A percentile compares a stretch with the other conserved stretches of the same genome.
Conservation (phyloP, 1,140 invertebrate species). For the Cyrtorhinus lividipennis region DNA sequence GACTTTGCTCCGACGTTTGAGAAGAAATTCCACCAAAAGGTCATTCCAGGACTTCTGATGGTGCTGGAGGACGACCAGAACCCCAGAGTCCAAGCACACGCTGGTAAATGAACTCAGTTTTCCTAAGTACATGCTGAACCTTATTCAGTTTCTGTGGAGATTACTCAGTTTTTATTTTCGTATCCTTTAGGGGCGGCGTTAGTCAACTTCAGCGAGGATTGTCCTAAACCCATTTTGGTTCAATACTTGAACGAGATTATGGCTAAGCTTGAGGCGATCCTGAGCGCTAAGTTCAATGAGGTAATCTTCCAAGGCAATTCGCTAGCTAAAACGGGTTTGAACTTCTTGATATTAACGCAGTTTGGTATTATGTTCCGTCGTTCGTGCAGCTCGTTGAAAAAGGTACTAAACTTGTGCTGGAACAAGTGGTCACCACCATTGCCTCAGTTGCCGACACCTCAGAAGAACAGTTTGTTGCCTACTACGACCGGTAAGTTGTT, state of each 20-base stretch:
- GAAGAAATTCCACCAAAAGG: conserved; percentile 92
- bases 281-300: conserved; percentile 88
- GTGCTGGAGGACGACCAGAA: conserved; percentile 81
- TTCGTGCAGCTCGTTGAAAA: conserved; percentile 60
- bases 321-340: too few relatives aligned
- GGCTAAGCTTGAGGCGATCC: conserved; percentile 75
- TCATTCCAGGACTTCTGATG: conserved; percentile 77
- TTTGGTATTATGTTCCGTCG: conserved; percentile 1
- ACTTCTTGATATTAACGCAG: too few relatives aligned
- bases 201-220: conserved; percentile 98
- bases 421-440: conserved; percentile 95
- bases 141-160: neutral
- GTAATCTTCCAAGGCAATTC: too few relatives aligned
- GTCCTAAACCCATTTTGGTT: conserved; percentile 84
- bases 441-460: conserved; percentile 98
- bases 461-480: conserved; percentile 81
- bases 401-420: conserved; percentile 90
- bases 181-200: conserved; percentile 56
- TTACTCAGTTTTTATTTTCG: neutral
- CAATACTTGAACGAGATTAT: conserved; percentile 85
- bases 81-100: conserved; percentile 86
- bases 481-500: conserved; percentile 42
- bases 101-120: conserved; percentile 41
- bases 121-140: neutral
- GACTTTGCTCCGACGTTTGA: conserved; percentile 95